These are phyloP conservation scores for Cromileptes altivelis DNA, from an alignment of 2,113 vertebrate genomes.

Conservation along the genomic window DNA sequence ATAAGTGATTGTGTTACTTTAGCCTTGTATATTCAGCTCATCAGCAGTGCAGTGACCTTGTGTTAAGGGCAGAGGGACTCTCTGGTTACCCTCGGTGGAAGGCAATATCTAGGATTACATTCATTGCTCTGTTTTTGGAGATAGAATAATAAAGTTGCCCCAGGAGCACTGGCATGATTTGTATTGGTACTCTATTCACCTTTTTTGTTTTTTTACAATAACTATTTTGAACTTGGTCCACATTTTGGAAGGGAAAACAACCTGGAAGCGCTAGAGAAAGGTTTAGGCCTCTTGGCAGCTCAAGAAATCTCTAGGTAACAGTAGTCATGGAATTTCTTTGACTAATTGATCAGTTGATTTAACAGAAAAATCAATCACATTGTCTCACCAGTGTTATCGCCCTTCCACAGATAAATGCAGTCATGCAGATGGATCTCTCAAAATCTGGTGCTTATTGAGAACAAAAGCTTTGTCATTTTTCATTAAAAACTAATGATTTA, in stretches of 20 bases:
- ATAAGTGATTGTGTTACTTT: slow-evolving; percentile 63
- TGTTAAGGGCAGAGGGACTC: slow-evolving; percentile 63
- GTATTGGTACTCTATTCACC: neutral
- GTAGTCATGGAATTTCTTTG: neutral
- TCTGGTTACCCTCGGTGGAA: slow-evolving; percentile 65
- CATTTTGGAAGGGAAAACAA: neutral
- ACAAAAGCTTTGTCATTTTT: neutral
- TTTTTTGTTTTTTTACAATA: neutral
- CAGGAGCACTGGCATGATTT: slow-evolving; percentile 12
- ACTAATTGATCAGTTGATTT: neutral
- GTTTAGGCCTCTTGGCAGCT: neutral
- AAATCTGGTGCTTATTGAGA: neutral
- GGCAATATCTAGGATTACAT: slow-evolving; percentile 52
- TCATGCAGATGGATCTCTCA: neutral
- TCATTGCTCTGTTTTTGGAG: slow-evolving; percentile 46
- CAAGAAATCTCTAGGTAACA: neutral
- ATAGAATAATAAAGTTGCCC: slow-evolving; percentile 46
- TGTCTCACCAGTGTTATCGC: neutral
- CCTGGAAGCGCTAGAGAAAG: neutral
- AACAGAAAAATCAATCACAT: neutral
- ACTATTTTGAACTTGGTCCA: slow-evolving; percentile 1
- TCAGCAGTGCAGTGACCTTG: slow-evolving; percentile 76
- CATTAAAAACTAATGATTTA: neutral
- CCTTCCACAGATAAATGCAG: neutral
- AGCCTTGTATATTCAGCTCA: slow-evolving; percentile 56